phyloP scores from a whole-genome alignment of 1,140 invertebrate species.

The Diachasma alloeum region DNA sequence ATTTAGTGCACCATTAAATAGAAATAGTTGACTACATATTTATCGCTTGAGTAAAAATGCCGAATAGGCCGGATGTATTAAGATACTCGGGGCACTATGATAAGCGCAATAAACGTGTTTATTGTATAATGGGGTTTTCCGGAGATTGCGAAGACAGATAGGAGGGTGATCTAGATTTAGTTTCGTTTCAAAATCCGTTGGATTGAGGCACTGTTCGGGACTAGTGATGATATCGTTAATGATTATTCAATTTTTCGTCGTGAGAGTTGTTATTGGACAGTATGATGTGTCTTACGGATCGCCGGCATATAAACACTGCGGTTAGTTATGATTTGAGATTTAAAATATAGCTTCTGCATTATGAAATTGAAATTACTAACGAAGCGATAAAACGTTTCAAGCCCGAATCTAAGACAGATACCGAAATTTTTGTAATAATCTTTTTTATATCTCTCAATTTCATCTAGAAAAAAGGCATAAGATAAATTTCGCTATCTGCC shows the following conservation, averaged over 20 bases:
- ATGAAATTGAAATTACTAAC: too few species aligned
- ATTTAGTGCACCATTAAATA: not conserved
- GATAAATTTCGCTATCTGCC: too few species aligned
- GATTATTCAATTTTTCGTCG: not conserved
- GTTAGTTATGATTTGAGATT: conserved; percentile 16
- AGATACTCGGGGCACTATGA: not conserved
- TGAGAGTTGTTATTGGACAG: not conserved
- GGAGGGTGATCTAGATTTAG: not conserved
- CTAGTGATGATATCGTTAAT: too few species aligned
- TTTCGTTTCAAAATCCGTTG: not conserved
- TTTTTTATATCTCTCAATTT: too few species aligned
- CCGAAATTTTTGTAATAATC: too few species aligned
- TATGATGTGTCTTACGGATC: conserved; percentile 29
- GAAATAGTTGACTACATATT: not conserved
- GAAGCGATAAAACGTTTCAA: too few species aligned
- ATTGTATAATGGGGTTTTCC: not conserved
- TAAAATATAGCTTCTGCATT: not conserved
- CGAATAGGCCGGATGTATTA: not conserved
- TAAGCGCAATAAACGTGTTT: not conserved
- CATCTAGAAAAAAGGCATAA: too few species aligned
- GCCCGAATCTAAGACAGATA: too few species aligned
- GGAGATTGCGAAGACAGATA: not conserved
- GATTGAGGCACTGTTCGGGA: too few species aligned
- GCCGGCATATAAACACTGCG: conserved; percentile 28
- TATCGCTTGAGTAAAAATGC: not conserved